Conservation (phyloP, 2,113 vertebrate species). For the Anolis carolinensis region DNA sequence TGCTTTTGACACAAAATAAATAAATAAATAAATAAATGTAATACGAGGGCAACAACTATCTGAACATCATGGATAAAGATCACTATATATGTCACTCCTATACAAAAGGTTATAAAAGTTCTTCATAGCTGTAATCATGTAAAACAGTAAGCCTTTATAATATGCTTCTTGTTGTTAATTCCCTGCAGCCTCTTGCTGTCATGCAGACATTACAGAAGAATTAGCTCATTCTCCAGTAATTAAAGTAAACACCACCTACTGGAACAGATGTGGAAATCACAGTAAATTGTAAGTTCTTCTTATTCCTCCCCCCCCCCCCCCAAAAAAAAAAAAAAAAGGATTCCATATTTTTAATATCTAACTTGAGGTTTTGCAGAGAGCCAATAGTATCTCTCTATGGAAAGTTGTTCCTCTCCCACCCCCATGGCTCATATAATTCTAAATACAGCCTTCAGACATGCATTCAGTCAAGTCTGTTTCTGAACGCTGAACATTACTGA, state of each 20-base stretch:
- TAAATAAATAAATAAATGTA: no score
- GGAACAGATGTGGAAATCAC: slow-evolving; percentile 76
- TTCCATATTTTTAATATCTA: no score
- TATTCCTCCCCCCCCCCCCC: no score
- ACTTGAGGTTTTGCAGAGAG: no score
- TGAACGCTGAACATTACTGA: background rate
- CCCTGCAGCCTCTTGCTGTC: slow-evolving; percentile 74
- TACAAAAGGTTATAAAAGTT: no score
- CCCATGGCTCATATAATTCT: background rate
- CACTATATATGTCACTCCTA: no score
- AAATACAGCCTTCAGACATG: background rate
- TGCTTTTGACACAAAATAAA: no score
- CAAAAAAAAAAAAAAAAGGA: no score
- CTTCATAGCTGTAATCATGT: background rate
- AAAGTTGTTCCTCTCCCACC: no score
- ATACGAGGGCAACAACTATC: no score
- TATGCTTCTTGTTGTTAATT: slow-evolving; percentile 47
- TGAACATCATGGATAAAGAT: no score
- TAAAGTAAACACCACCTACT: slow-evolving; percentile 71
- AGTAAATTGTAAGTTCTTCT: slow-evolving; percentile 72
- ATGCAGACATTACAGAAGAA: slow-evolving; percentile 69
- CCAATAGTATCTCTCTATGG: no score
- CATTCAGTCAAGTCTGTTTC: background rate
- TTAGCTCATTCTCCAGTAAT: slow-evolving; percentile 68
- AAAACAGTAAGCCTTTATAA: slow-evolving; percentile 35